Percentiles rank a stretch among this genome's conserved stretches.
These are phyloP conservation scores for Emys orbicularis DNA, from an alignment of 2,797 vertebrate genomes.

Conservation along the genomic window DNA sequence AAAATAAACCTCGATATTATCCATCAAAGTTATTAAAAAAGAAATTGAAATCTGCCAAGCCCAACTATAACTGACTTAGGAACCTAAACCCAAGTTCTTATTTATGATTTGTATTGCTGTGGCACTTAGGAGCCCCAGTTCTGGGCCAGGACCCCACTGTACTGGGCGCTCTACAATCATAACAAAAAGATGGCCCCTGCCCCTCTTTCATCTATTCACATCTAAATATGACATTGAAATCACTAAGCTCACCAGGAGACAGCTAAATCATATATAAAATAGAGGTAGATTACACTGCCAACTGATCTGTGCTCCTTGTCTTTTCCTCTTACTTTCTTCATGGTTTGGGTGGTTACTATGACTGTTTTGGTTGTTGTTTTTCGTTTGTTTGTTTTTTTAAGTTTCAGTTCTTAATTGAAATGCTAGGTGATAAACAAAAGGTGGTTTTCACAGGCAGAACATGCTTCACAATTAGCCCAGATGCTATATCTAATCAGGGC, in stretches of 20 bases:
- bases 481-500: not conserved
- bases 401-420: not conserved
- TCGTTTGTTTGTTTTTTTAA: not conserved
- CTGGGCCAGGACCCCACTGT: not conserved
- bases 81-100: not conserved
- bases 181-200: not conserved
- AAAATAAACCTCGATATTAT: not conserved
- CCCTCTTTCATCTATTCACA: not conserved
- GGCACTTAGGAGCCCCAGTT: not conserved
- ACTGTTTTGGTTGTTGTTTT: not conserved
- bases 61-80: not conserved
- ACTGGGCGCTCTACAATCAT: not conserved
- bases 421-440: not conserved
- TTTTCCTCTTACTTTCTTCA: not conserved
- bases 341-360: not conserved
- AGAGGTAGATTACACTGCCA: not conserved
- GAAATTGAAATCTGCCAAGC: not conserved
- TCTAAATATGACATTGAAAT: not conserved
- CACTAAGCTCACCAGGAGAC: not conserved
- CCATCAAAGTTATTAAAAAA: not conserved
- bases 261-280: not conserved
- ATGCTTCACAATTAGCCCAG: not conserved
- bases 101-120: not conserved
- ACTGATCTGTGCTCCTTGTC: not conserved
- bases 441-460: not conserved